Conservation (phyloP, 2,888 invertebrate species). For the Smittia aterrima region DNA sequence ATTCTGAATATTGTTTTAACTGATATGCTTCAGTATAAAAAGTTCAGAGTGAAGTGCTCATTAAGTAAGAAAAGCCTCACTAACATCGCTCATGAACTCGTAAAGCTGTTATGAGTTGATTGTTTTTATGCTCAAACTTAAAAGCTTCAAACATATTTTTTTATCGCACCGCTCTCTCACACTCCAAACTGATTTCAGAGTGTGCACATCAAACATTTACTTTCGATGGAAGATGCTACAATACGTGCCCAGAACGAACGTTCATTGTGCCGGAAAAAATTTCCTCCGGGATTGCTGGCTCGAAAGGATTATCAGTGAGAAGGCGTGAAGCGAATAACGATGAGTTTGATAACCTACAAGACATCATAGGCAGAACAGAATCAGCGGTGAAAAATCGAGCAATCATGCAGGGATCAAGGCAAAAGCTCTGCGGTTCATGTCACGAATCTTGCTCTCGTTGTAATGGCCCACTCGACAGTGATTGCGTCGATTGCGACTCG, state of each 20-base stretch:
- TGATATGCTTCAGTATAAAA: no score
- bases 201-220: slow-evolving; percentile 49
- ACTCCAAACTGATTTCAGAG: slow-evolving; percentile 45
- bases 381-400: slow-evolving; percentile 31
- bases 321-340: slow-evolving; percentile 15
- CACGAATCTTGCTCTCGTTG: slow-evolving; percentile 50
- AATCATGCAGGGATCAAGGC: slow-evolving; percentile 16
- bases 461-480: slow-evolving; percentile 49
- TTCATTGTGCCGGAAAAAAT: slow-evolving; percentile 44
- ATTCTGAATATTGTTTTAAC: no score
- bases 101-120: background rate
- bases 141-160: background rate
- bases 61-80: no score
- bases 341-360: slow-evolving; percentile 31
- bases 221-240: slow-evolving; percentile 50
- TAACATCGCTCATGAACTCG: no score
- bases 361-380: slow-evolving; percentile 31
- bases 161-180: background rate
- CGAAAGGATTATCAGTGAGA: slow-evolving; percentile 33
- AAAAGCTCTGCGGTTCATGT: slow-evolving; percentile 48
- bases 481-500: slow-evolving; percentile 50
- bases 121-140: background rate
- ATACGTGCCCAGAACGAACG: slow-evolving; percentile 49
- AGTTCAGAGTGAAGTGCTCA: no score
- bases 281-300: background rate